These are phyloP conservation scores for Microcebus tavaratra DNA, from an alignment of 2,113 vertebrate species.

Conservation along the genomic window DNA sequence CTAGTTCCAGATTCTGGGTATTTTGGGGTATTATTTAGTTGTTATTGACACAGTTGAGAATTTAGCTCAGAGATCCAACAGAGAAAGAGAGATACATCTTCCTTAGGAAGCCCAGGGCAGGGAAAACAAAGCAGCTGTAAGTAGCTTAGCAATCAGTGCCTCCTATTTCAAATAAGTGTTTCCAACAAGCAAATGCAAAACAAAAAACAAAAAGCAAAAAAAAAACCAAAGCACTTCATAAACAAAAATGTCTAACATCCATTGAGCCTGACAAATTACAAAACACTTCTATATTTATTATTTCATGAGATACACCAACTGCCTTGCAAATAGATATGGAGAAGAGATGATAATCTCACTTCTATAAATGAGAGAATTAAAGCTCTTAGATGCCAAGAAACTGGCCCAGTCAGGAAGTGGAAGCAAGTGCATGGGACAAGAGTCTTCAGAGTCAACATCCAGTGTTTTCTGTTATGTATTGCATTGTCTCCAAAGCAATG, in stretches of 20 bases:
- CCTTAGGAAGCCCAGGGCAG: conserved; percentile 32
- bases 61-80: conserved; percentile 52
- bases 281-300: conserved; percentile 20
- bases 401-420: background rate
- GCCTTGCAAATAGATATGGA: background rate
- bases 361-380: background rate
- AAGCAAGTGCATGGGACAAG: background rate
- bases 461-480: background rate
- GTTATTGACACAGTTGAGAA: conserved; percentile 68
- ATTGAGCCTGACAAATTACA: conserved; percentile 35
- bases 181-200: conserved; percentile 18
- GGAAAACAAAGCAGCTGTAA: conserved; percentile 53
- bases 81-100: conserved; percentile 34
- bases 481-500: background rate
- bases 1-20: conserved; percentile 42
- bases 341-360: background rate
- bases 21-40: conserved; percentile 57
- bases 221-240: conserved; percentile 45
- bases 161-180: conserved; percentile 64
- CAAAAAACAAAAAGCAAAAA: too few species aligned
- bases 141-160: conserved; percentile 57
- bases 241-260: conserved; percentile 53
- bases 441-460: background rate
- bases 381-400: background rate
- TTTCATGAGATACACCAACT: conserved; percentile 41